Base-by-base conservation (phyloP, 2,113 vertebrate species). In the Crotophaga sulcirostris region DNA sequence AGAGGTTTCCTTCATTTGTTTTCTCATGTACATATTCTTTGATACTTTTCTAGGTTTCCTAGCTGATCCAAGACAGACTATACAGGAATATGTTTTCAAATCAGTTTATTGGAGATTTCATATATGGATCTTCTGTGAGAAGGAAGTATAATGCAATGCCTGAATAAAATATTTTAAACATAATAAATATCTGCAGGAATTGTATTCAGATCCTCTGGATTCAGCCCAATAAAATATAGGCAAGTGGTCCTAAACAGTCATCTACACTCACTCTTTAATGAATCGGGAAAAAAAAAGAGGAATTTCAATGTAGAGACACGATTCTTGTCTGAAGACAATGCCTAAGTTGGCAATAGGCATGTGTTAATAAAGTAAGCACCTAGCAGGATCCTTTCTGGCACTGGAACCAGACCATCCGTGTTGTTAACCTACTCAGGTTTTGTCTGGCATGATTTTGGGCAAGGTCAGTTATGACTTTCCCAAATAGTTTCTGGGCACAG, bases 141-240 rank as follows among this genome's bases (percentile, higher is more conserved):
- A 40, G 16, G 38, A 82, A 38, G 5, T 42, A 11, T 16, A 82
- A 68, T 25, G 47, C 20, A 90, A 66, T 6, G 33, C 45, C 36
- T 64, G 51, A 96, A 82, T 13, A 94, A 94, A 54, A 44, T 29
- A 40, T 73, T 97, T 88, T 73, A 84, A 91, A 77, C 23, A 55
- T 33, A 94, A 5, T 68, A 81, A 80, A 56, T 74, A 67, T 77
- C 25, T 72, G 6, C 44, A 49, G 55, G 42, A 68, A 60, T 67
- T 42, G 60, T 49, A 54, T 79, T 59, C 24, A 73, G 11, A 24
- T 67, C 2, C 11, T 68, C 12, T 60, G 24, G 6, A 72, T 49
- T 87, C 49, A 85, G 24, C 4, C n/a, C 7, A 83, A 13, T 89
- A 68, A 91, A 93, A 76, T 26, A 47, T 1, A 87, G 33, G 7